phyloP scores from a whole-genome alignment of 53 echinoderm and acorn worm species.

The Apostichopus leukothele region DNA sequence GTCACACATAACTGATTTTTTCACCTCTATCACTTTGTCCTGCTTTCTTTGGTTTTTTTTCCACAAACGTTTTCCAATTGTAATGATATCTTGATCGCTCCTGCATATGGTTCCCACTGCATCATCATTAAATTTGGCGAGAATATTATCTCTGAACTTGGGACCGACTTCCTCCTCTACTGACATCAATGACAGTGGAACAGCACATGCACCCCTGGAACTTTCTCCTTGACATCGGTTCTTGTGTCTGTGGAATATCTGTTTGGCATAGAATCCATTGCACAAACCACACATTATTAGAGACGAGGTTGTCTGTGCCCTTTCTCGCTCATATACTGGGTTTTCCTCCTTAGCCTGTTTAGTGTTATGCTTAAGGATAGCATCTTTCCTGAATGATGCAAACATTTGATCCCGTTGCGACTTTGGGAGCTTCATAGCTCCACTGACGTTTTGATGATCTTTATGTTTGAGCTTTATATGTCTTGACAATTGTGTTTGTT shows the following conservation, averaged over 20 bases:
- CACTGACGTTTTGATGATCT: neutral
- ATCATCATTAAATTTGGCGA: constrained; percentile 44
- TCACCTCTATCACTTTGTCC: constrained; percentile 55
- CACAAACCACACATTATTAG: constrained; percentile 40
- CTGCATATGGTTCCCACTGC: constrained; percentile 33
- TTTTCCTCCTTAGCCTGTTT: neutral
- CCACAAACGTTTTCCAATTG: constrained; percentile 63
- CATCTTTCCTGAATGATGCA: neutral
- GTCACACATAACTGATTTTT: constrained; percentile 69
- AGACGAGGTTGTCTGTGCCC: neutral
- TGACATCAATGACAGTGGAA: constrained; percentile 16
- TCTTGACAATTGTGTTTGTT: constrained; percentile 33
- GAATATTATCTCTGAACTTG: constrained; percentile 23
- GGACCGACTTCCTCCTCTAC: neutral
- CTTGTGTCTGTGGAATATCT: constrained; percentile 40
- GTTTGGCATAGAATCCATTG: constrained; percentile 31
- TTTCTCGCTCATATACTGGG: neutral
- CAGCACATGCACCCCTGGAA: constrained; percentile 14
- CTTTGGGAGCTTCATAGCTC: neutral
- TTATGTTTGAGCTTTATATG: constrained; percentile 1
- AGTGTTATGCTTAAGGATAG: neutral
- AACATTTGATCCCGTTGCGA: neutral
- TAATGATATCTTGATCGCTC: constrained; percentile 23
- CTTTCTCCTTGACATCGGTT: constrained; percentile 22
- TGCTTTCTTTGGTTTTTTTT: constrained; percentile 53